Evolutionary conservation across 2,113 vertebrate species (phyloP).

Genomic region (Nesospiza acunhae): DNA sequence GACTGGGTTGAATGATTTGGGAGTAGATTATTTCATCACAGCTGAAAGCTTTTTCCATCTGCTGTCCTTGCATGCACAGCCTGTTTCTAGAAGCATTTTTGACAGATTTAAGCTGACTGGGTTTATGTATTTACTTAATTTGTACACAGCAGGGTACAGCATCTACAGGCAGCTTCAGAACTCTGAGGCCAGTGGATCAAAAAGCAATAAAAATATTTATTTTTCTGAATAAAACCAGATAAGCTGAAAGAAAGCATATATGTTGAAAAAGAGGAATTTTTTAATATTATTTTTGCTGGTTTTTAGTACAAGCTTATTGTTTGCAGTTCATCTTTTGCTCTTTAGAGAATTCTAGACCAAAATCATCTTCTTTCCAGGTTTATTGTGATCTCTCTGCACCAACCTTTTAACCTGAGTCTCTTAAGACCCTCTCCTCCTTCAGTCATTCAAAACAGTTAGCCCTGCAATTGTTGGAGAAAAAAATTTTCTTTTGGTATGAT

Average conservation of each 20-base stretch:
- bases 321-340: background rate
- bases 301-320: background rate
- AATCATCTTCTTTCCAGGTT: background rate
- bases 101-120: background rate
- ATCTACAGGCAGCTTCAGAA: background rate
- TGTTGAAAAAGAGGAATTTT: background rate
- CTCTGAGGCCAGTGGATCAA: background rate
- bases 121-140: background rate
- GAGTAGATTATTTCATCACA: background rate
- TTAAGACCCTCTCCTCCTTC: background rate
- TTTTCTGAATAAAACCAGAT: background rate
- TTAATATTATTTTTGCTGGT: background rate
- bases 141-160: background rate
- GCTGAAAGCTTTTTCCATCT: background rate
- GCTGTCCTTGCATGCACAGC: background rate
- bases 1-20: background rate
- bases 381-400: background rate
- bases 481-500: background rate
- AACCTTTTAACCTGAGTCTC: background rate
- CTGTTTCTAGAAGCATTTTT: slow-evolving; percentile 1
- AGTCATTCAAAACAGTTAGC: background rate
- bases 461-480: background rate
- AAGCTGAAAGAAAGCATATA: background rate
- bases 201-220: background rate
- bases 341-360: background rate